Percentiles rank a stretch among this genome's conserved stretches.
phyloP scores from a whole-genome alignment of 2,113 vertebrate species.

The Chelonoidis abingdonii region DNA sequence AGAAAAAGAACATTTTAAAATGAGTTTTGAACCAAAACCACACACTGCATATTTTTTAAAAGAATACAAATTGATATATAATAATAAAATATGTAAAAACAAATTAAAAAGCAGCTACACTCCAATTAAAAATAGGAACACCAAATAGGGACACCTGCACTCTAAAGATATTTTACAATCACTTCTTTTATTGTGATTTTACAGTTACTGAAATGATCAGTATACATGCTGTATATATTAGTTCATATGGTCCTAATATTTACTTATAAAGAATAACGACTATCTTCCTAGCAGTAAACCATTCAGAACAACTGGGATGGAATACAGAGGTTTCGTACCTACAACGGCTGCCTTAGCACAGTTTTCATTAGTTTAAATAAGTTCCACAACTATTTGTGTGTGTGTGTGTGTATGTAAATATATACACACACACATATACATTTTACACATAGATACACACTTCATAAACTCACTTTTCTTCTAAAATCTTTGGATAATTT shows the following conservation, averaged over 20 bases:
- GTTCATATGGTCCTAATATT: not conserved
- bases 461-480: not conserved
- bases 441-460: not conserved
- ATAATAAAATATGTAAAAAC: not conserved
- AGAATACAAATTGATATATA: not conserved
- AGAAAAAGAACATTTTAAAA: not conserved
- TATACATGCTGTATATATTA: not conserved
- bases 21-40: accelerated
- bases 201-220: not conserved
- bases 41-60: not conserved
- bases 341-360: not conserved
- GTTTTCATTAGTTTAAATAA: not conserved
- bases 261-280: not conserved
- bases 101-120: not conserved
- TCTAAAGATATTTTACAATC: not conserved
- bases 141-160: not conserved
- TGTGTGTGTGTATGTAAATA: not conserved
- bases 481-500: not conserved
- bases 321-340: not conserved
- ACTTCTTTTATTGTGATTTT: not conserved
- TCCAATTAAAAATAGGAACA: not conserved
- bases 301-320: not conserved
- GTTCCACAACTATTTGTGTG: too few species aligned
- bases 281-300: not conserved
- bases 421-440: not conserved